Evolutionary conservation across 2,888 invertebrate species (phyloP).

Genomic region (Seladonia tumulorum): DNA sequence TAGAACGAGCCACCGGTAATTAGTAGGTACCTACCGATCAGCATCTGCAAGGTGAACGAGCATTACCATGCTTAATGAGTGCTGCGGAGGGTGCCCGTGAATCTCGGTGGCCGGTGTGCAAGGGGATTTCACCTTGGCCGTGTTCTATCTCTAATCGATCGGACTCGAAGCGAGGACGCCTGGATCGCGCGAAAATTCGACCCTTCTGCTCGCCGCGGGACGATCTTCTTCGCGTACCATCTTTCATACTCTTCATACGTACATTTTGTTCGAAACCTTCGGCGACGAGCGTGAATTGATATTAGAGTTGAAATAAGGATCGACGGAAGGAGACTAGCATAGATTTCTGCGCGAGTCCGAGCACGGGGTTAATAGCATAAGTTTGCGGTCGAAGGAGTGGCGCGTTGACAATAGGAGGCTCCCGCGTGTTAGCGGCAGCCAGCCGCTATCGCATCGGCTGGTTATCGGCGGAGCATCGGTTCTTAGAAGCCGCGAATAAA

Average conservation of each 20-base stretch:
- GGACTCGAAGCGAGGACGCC: constrained; percentile 20
- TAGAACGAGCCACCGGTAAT: constrained; percentile 78
- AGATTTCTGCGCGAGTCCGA: background rate
- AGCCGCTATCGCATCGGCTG: constrained; percentile 21
- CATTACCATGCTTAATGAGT: constrained; percentile 79
- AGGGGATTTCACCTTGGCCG: constrained; percentile 60
- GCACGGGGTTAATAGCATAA: background rate
- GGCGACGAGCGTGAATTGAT: background rate
- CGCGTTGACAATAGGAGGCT: constrained; percentile 4
- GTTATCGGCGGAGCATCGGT: constrained; percentile 47
- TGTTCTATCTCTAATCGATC: constrained; percentile 66
- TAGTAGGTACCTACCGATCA: constrained; percentile 80
- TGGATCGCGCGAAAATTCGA: constrained; percentile 60
- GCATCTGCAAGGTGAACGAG: constrained; percentile 78
- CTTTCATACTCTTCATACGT: background rate
- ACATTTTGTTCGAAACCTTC: background rate
- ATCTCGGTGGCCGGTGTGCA: constrained; percentile 50
- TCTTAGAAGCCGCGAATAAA: constrained; percentile 59
- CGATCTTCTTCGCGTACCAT: background rate
- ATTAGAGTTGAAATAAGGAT: background rate
- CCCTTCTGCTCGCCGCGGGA: constrained; percentile 35
- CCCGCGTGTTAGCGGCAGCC: background rate
- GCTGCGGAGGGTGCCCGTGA: constrained; percentile 41
- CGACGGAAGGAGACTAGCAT: background rate
- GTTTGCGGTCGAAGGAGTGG: background rate